These are phyloP conservation scores for Stegana nigrithorax DNA, from an alignment of 2,888 invertebrate species.

Conservation along the genomic window DNA sequence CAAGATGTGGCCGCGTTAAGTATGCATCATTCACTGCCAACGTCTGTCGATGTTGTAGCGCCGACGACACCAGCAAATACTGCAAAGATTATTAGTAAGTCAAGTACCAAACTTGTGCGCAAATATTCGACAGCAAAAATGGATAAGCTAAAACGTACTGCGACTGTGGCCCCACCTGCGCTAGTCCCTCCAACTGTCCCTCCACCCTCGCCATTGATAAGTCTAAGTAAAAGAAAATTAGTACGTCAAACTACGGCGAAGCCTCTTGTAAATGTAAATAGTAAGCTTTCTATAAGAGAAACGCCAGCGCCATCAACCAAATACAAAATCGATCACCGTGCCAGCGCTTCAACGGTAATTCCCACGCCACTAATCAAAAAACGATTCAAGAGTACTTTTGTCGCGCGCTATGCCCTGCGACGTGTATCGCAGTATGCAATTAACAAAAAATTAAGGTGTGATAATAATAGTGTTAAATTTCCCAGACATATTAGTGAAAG, in stretches of 20 bases:
- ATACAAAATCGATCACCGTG: constrained; percentile 50
- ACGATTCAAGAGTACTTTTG: constrained; percentile 49
- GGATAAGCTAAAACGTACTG: not conserved
- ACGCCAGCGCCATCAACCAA: constrained; percentile 31
- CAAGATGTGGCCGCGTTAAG: constrained; percentile 12
- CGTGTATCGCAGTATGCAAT: constrained; percentile 37
- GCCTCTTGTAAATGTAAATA: not conserved
- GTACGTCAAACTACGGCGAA: constrained; percentile 42
- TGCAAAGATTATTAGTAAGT: constrained; percentile 64
- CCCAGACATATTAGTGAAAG: not conserved
- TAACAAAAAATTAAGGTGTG: constrained; percentile 29
- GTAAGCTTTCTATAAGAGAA: not conserved
- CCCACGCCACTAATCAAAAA: constrained; percentile 40
- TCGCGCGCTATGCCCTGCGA: constrained; percentile 60
- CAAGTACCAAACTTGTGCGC: constrained; percentile 63
- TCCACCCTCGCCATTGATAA: constrained; percentile 52
- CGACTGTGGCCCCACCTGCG: not conserved
- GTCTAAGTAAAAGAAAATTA: constrained; percentile 61
- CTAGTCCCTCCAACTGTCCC: constrained; percentile 26
- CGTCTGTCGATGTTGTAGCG: no score
- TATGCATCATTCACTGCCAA: constrained; percentile 34
- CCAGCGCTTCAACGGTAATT: not conserved
- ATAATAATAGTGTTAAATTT: not conserved
- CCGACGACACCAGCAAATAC: constrained; percentile 26
- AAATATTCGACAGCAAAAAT: constrained; percentile 41